These are phyloP conservation scores for Pangasianodon hypophthalmus DNA, from an alignment of 2,113 vertebrate genomes.

Conservation along the genomic window DNA sequence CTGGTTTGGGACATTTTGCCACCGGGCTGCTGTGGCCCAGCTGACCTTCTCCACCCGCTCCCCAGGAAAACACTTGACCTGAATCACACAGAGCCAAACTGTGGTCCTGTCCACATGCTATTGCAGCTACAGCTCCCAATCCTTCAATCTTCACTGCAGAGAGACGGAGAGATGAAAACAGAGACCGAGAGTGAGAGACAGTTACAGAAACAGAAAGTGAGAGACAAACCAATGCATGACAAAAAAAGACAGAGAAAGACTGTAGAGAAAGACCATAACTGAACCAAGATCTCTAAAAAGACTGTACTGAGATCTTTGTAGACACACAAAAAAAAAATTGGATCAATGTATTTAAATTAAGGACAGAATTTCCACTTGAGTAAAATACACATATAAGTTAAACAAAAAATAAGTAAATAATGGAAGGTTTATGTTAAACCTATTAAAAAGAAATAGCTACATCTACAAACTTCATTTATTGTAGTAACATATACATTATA, in stretches of 20 bases:
- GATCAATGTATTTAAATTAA: neutral
- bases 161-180: conserved; percentile 39
- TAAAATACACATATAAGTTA: no score
- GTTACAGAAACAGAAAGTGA: neutral
- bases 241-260: neutral
- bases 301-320: neutral
- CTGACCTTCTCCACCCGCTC: conserved; percentile 84
- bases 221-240: no score
- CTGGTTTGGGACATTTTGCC: conserved; percentile 75
- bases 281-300: neutral
- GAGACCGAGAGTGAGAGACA: neutral
- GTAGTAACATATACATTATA: no score
- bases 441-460: no score
- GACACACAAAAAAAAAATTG: neutral
- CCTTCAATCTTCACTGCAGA: conserved; percentile 52
- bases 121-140: conserved; percentile 65
- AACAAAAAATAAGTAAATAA: no score
- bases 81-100: conserved; percentile 85
- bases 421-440: no score
- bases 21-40: conserved; percentile 75
- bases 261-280: no score
- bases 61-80: conserved; percentile 91
- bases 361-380: no score
- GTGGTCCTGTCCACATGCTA: conserved; percentile 91
- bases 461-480: no score